phyloP scores from a whole-genome alignment of 2,888 invertebrate species.

The Hirtodrosophila duncani region DNA sequence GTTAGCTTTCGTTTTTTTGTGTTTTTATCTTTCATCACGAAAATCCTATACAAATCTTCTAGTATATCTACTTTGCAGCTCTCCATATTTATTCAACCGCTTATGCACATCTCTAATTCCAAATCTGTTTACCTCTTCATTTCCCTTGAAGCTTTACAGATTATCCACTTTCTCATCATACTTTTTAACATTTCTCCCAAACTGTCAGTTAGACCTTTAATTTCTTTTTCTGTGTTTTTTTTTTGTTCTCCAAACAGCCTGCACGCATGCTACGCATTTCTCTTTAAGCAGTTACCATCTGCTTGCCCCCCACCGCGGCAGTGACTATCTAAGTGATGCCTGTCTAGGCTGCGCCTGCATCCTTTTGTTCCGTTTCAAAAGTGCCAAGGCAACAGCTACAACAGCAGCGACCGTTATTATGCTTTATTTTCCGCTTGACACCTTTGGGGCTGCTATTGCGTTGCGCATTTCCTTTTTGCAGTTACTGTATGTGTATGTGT shows the following conservation, averaged over 20 bases:
- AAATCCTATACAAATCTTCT: too few species aligned
- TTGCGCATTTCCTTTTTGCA: slow-evolving; percentile 67
- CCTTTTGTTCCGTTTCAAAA: slow-evolving; percentile 24
- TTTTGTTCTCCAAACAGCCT: background rate
- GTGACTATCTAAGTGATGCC: slow-evolving; percentile 26
- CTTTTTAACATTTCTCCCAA: background rate
- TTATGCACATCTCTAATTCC: too few species aligned
- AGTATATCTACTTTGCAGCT: too few species aligned
- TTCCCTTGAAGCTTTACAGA: background rate
- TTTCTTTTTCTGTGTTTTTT: background rate
- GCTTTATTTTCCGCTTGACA: slow-evolving; percentile 71
- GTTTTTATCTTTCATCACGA: too few species aligned
- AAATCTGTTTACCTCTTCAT: too few species aligned
- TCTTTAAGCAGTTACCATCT: background rate
- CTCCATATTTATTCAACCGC: too few species aligned
- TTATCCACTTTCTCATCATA: background rate
- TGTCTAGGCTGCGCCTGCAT: slow-evolving; percentile 34
- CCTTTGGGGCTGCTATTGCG: slow-evolving; percentile 69
- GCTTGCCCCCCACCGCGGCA: slow-evolving; percentile 11
- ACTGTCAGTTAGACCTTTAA: background rate
- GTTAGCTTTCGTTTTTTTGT: too few species aligned
- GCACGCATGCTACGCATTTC: slow-evolving; percentile 11
- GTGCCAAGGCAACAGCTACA: slow-evolving; percentile 28
- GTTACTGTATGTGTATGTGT: slow-evolving; percentile 4
- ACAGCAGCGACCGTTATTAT: slow-evolving; percentile 46